A percentile compares a stretch with the other conserved stretches of the same genome.
phyloP scores from a whole-genome alignment of 2,888 invertebrate species.

The Dioctria linearis region DNA sequence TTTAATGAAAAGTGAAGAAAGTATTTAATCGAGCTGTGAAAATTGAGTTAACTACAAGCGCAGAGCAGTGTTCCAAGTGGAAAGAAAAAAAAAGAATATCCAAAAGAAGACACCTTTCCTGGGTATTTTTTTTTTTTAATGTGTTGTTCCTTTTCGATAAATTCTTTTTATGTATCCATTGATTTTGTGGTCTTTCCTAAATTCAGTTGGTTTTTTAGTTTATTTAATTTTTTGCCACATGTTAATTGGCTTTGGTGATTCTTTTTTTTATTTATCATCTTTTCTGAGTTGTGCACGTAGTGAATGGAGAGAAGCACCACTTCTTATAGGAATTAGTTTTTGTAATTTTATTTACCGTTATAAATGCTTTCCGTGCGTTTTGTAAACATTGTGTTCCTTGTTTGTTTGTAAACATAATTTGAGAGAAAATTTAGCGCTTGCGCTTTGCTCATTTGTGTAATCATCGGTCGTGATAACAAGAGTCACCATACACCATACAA shows the following conservation, averaged over 20 bases:
- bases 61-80: background rate
- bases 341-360: background rate
- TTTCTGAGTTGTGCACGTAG: conserved; percentile 7
- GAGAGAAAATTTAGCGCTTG: conserved; percentile 27
- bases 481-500: background rate
- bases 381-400: background rate
- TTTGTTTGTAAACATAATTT: conserved; percentile 45
- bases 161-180: conserved; percentile 22
- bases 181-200: conserved; percentile 42
- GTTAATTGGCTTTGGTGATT: conserved; percentile 27
- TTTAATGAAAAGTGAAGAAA: background rate
- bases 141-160: conserved; percentile 41
- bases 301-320: background rate
- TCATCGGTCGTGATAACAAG: background rate
- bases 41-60: background rate
- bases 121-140: conserved; percentile 36
- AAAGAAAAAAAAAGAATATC: conserved; percentile 4
- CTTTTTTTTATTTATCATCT: background rate
- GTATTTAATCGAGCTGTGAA: background rate
- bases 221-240: background rate
- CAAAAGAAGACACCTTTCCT: conserved; percentile 27
- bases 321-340: background rate
- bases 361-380: conserved; percentile 3
- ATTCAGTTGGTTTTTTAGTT: conserved; percentile 33
- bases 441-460: background rate